phyloP scores from a whole-genome alignment of 2,888 invertebrate species.

The Gastrophysa polygoni region DNA sequence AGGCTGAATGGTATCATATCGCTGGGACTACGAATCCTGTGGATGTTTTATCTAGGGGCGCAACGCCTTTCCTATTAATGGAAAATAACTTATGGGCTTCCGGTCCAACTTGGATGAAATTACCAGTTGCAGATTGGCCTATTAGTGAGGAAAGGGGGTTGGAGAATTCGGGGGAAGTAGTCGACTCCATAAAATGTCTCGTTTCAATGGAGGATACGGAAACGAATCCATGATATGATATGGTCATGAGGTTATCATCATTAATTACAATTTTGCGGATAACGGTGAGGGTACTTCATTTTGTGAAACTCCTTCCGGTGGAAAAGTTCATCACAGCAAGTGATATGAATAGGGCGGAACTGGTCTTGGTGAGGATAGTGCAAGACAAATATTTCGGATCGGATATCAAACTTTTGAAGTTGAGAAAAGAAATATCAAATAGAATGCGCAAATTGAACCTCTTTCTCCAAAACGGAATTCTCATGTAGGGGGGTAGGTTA shows the following conservation, averaged over 20 bases:
- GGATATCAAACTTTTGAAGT: neutral
- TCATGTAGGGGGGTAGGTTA: neutral
- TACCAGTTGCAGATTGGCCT: neutral
- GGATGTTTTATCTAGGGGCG: constrained; percentile 3
- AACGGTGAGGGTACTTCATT: neutral
- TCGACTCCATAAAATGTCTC: no score
- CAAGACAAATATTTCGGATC: neutral
- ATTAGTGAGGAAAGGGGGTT: neutral
- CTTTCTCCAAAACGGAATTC: neutral
- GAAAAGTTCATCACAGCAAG: neutral
- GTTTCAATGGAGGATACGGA: neutral
- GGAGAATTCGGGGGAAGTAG: no score
- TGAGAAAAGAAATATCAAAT: neutral
- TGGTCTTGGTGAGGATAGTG: neutral
- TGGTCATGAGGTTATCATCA: neutral
- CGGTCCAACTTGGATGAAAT: constrained; percentile 13
- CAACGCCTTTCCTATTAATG: neutral
- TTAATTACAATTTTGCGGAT: neutral
- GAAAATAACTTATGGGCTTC: neutral
- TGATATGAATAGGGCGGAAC: neutral
- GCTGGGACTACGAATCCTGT: neutral
- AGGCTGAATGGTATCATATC: neutral
- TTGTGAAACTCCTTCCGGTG: neutral
- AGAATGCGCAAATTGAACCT: neutral
- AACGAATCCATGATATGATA: neutral